These are phyloP conservation scores for Hyperopisus bebe DNA, from an alignment of 2,113 vertebrate genomes.

Conservation along the genomic window DNA sequence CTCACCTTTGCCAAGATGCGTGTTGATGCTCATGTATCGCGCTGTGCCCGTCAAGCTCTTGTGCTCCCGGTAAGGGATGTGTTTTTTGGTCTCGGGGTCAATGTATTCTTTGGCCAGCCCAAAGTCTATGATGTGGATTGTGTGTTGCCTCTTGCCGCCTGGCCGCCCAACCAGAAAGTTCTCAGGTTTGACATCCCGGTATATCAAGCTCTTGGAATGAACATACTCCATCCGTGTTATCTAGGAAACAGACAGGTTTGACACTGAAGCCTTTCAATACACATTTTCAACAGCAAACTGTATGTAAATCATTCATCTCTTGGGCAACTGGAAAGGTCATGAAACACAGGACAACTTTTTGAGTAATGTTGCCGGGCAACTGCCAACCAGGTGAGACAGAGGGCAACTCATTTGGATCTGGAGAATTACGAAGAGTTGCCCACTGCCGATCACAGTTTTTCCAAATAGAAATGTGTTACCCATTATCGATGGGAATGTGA, in stretches of 20 bases:
- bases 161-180: conserved; percentile 95
- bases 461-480: background rate
- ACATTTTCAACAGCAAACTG: background rate
- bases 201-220: conserved; percentile 95
- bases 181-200: conserved; percentile 94
- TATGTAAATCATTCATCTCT: background rate
- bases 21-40: conserved; percentile 98
- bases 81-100: conserved; percentile 99
- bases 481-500: background rate
- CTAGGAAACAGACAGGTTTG: conserved; percentile 45
- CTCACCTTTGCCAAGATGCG: conserved; percentile 89
- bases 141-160: conserved; percentile 88
- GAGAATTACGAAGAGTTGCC: background rate
- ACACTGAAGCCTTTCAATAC: background rate
- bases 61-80: conserved; percentile 98
- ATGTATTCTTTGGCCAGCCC: conserved; percentile 99
- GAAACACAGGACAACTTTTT: background rate
- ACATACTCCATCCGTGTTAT: conserved; percentile 97
- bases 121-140: conserved; percentile 98
- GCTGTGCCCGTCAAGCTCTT: conserved; percentile 97
- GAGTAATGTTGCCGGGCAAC: background rate
- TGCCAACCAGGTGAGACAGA: background rate
- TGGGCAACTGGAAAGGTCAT: background rate
- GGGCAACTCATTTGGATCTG: background rate
- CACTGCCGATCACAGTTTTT: background rate